phyloP scores from a whole-genome alignment of 1,140 invertebrate genomes.

The Diorhabda carinulata region DNA sequence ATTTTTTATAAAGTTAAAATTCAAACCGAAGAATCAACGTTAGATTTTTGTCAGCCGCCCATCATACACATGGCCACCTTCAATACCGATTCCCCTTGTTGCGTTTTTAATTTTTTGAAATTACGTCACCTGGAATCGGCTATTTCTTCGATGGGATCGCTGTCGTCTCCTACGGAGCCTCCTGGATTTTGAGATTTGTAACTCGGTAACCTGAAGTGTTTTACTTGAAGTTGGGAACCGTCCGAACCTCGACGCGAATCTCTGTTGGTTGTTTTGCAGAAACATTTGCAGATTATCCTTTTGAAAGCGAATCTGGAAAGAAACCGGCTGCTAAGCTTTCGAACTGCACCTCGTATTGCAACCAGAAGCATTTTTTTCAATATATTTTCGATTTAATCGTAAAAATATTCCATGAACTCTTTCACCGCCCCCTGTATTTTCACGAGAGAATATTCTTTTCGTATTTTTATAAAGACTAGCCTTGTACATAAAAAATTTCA shows the following conservation, averaged over 20 bases:
- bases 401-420: no score
- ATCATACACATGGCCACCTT: constrained; percentile 41
- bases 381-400: no score
- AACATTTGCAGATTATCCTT: constrained; percentile 80
- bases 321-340: no score
- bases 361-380: no score
- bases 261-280: constrained; percentile 53
- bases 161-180: constrained; percentile 53
- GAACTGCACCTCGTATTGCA: no score
- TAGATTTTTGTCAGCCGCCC: constrained; percentile 28
- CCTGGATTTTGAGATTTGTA: constrained; percentile 47
- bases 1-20: no score
- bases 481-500: no score
- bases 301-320: constrained; percentile 71
- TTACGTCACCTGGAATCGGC: constrained; percentile 56
- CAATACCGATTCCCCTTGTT: constrained; percentile 35
- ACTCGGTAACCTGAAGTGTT: constrained; percentile 52
- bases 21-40: constrained; percentile 31
- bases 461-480: no score
- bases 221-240: constrained; percentile 57
- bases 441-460: no score
- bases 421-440: no score
- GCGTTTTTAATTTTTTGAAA: constrained; percentile 30
- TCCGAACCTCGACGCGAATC: constrained; percentile 59
- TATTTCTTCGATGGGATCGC: constrained; percentile 51